Conservation (phyloP, 2,113 vertebrate species). For the Saimiri boliviensis region DNA sequence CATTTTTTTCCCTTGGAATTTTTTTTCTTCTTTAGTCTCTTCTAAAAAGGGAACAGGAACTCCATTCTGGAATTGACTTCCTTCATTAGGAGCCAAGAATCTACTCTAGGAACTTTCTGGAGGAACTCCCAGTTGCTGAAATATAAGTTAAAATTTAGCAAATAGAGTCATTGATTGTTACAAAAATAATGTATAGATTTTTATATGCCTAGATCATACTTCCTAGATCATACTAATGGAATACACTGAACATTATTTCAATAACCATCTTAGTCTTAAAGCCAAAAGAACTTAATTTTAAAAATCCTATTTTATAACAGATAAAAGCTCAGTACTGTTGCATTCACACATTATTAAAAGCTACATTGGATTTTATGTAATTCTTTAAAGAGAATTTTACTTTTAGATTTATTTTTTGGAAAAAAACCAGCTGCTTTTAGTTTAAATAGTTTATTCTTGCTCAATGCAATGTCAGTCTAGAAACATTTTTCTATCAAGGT, state of each 20-base stretch:
- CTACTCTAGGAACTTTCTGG: neutral
- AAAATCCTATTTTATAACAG: constrained; percentile 4
- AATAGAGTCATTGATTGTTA: constrained; percentile 35
- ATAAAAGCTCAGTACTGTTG: constrained; percentile 6
- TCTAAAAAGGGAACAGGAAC: neutral
- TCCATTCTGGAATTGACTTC: neutral
- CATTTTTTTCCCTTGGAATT: neutral
- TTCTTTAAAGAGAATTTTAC: constrained; percentile 74
- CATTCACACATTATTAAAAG: constrained; percentile 64
- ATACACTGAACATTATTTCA: neutral
- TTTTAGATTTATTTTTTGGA: constrained; percentile 76
- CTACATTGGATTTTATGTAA: constrained; percentile 59
- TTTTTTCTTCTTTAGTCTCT: neutral
- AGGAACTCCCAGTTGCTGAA: neutral
- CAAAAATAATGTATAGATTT: neutral
- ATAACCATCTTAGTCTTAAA: neutral
- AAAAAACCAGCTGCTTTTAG: constrained; percentile 82
- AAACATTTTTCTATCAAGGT: constrained; percentile 83
- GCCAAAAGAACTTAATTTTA: constrained; percentile 14
- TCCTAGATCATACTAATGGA: neutral
- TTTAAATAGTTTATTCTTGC: constrained; percentile 83
- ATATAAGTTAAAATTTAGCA: constrained; percentile 26
- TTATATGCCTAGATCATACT: neutral
- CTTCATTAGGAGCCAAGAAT: neutral
- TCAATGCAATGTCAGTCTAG: constrained; percentile 79